Evolutionary conservation across 2,797 vertebrate species (phyloP).

Genomic region (Syngnathus rostellatus): DNA sequence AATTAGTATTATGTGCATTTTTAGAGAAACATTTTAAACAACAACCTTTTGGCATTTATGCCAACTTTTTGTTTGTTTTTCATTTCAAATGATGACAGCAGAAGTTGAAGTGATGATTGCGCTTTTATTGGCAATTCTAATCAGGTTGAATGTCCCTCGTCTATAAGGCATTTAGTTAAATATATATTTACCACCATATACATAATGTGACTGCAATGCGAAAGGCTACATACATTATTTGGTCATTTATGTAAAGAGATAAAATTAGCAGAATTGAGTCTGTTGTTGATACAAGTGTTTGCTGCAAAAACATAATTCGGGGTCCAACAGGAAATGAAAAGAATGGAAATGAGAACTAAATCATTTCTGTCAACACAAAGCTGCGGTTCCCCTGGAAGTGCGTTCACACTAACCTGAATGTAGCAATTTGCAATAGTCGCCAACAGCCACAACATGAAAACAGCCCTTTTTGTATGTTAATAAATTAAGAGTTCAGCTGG

Average conservation of each 20-base stretch:
- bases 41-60: too few relatives aligned
- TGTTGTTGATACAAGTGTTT: slow-evolving; percentile 40
- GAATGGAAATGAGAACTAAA: neutral
- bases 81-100: slow-evolving; percentile 12
- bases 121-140: slow-evolving; percentile 56
- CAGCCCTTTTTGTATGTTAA: slow-evolving; percentile 47
- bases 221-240: slow-evolving; percentile 76
- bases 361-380: slow-evolving; percentile 23
- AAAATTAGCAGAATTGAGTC: slow-evolving; percentile 57
- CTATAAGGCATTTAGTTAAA: slow-evolving; percentile 72
- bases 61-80: too few relatives aligned
- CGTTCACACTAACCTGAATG: slow-evolving; percentile 16
- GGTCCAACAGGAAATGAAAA: slow-evolving; percentile 23
- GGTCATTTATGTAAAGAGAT: slow-evolving; percentile 69
- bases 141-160: slow-evolving; percentile 69
- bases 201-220: slow-evolving; percentile 64
- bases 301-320: slow-evolving; percentile 36
- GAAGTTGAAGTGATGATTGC: slow-evolving; percentile 20
- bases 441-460: slow-evolving; percentile 34
- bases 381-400: slow-evolving; percentile 27
- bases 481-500: slow-evolving; percentile 23
- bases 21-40: too few relatives aligned
- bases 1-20: too few relatives aligned
- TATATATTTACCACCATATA: slow-evolving; percentile 57
- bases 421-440: slow-evolving; percentile 21